Evolutionary conservation across 2,797 vertebrate species (phyloP).

Genomic region (Halcyon chelicuti): DNA sequence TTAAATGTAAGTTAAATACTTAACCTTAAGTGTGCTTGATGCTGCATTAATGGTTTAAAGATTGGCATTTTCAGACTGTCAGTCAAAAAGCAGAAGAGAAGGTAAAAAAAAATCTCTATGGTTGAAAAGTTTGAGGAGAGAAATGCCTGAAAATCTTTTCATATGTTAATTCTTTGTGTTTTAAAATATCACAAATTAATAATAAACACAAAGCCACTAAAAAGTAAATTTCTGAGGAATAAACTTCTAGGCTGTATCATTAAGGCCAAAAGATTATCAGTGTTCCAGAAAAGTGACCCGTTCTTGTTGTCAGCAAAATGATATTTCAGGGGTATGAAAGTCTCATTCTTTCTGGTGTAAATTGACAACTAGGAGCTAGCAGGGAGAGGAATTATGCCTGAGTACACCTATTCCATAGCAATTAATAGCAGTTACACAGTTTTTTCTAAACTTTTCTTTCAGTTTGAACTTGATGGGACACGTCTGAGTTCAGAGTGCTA

Average conservation of each 20-base stretch:
- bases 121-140: not conserved
- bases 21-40: not conserved
- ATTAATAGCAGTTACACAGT: not conserved
- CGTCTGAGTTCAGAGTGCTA: not conserved
- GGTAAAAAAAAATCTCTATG: not conserved
- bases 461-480: not conserved
- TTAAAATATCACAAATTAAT: not conserved
- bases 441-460: not conserved
- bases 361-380: not conserved
- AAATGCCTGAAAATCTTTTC: not conserved
- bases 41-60: not conserved
- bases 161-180: not conserved
- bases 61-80: not conserved
- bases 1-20: not conserved
- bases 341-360: not conserved
- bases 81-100: not conserved
- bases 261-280: not conserved
- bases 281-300: accelerated
- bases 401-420: not conserved
- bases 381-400: not conserved
- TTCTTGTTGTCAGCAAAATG: not conserved
- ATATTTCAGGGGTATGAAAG: not conserved
- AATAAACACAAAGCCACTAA: not conserved
- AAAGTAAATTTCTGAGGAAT: not conserved
- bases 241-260: not conserved